Percentiles rank a stretch among this genome's conserved stretches.
These are phyloP conservation scores for Acanthosepion pharaonis DNA, from an alignment of 2,888 invertebrate species.

Conservation along the genomic window DNA sequence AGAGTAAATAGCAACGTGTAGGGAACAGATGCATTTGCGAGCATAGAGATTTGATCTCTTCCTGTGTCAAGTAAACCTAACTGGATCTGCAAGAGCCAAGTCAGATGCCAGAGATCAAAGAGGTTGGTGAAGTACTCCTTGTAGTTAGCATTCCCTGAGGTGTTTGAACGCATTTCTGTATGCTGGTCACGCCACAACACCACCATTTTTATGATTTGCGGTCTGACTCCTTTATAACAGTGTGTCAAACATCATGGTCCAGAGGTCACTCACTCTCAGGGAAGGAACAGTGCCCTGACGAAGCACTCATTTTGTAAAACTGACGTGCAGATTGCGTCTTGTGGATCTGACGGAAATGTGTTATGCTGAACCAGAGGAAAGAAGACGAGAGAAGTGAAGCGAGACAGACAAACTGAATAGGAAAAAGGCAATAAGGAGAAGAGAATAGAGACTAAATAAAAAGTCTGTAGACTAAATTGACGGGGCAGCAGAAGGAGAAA, in stretches of 20 bases:
- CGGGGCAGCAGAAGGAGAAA: not conserved
- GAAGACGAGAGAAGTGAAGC: not conserved
- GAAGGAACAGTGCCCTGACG: not conserved
- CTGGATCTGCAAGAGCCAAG: not conserved
- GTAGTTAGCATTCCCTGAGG: not conserved
- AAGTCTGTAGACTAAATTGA: not conserved
- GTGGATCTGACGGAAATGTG: not conserved
- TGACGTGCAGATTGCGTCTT: not conserved
- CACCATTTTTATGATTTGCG: not conserved
- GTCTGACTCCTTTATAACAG: not conserved
- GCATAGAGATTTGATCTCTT: not conserved
- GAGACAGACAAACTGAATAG: not conserved
- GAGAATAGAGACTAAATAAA: too few relatives aligned
- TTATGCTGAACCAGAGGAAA: not conserved
- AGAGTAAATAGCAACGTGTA: not conserved
- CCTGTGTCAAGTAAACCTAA: not conserved
- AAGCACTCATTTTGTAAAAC: not conserved
- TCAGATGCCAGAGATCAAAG: not conserved
- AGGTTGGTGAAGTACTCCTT: not conserved
- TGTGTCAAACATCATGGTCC: not conserved
- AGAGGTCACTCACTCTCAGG: not conserved
- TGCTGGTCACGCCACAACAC: not conserved
- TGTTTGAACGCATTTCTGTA: not conserved
- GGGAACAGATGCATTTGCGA: not conserved
- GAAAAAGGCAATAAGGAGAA: too few relatives aligned